Percentiles rank a stretch among this genome's conserved stretches.
Evolutionary conservation across 2,113 vertebrate genomes (phyloP).

Genomic region (Sinocyclocheilus anshuiensis): DNA sequence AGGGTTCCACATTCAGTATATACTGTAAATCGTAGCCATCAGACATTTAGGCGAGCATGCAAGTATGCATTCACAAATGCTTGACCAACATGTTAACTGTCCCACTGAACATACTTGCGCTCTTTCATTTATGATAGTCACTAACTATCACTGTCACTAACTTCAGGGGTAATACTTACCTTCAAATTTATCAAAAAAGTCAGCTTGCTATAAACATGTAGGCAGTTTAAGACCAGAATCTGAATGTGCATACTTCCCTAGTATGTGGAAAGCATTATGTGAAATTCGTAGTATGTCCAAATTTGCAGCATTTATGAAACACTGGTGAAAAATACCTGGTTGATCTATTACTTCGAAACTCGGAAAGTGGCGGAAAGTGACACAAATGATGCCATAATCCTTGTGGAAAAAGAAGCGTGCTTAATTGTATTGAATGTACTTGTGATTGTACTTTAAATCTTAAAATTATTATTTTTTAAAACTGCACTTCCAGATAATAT

Average conservation of each 20-base stretch:
- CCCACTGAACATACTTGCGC: neutral
- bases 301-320: neutral
- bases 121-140: neutral
- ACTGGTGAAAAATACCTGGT: neutral
- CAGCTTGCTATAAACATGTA: neutral
- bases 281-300: neutral
- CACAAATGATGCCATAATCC: no score
- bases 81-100: neutral
- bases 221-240: neutral
- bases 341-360: neutral
- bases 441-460: no score
- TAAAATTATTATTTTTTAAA: no score
- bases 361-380: no score
- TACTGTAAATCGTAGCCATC: neutral
- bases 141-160: no score
- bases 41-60: slow-evolving; percentile 65
- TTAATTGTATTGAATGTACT: no score
- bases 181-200: neutral
- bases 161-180: neutral
- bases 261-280: neutral
- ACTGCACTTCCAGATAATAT: no score
- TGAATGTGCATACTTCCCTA: neutral
- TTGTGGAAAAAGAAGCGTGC: no score
- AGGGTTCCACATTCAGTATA: slow-evolving; percentile 41
- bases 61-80: neutral